These are phyloP conservation scores for Cosmopolites sordidus DNA, from an alignment of 2,888 invertebrate genomes.

Conservation along the genomic window DNA sequence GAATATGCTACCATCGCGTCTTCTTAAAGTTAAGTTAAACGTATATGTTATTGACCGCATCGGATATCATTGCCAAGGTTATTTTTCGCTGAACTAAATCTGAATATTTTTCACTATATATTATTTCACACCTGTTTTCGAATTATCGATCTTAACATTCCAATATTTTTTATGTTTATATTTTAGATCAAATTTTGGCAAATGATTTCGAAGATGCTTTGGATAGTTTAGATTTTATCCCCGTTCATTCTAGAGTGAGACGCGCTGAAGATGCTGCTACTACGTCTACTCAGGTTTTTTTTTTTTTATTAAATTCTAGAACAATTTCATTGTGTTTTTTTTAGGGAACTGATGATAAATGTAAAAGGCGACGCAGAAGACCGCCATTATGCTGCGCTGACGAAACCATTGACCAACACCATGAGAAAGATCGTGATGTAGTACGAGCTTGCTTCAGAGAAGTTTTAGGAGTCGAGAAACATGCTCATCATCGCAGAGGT, in stretches of 20 bases:
- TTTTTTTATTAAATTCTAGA: not conserved
- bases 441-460: constrained; percentile 42
- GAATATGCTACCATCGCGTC: no score
- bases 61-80: no score
- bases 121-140: not conserved
- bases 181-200: constrained; percentile 40
- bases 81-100: no score
- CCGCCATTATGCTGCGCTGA: constrained; percentile 42
- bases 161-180: no score
- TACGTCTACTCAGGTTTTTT: constrained; percentile 1
- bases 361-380: constrained; percentile 31
- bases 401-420: constrained; percentile 34
- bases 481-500: constrained; percentile 25
- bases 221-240: constrained; percentile 13
- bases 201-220: constrained; percentile 38
- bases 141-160: no score
- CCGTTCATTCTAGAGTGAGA: constrained; percentile 30
- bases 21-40: no score
- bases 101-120: not conserved
- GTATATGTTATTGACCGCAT: no score
- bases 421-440: constrained; percentile 37
- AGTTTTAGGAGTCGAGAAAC: constrained; percentile 36
- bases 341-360: constrained; percentile 34
- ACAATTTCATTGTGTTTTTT: not conserved
- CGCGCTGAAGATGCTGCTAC: constrained; percentile 38